These are phyloP conservation scores for Deladenus siricidicola DNA, from an alignment of 2,888 invertebrate genomes.

Conservation along the genomic window DNA sequence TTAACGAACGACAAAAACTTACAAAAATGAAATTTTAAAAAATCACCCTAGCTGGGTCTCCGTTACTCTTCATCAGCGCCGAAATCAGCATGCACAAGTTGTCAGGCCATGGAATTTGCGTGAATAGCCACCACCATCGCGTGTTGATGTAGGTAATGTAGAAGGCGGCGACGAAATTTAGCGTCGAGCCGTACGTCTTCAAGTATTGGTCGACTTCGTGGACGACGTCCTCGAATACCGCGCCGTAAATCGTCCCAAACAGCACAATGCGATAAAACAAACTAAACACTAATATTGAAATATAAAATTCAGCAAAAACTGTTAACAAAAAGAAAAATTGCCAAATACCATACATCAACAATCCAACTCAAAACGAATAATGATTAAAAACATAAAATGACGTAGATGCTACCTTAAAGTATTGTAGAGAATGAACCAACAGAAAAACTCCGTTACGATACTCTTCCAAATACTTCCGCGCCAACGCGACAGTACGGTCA, in stretches of 20 bases:
- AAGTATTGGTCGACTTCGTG: constrained; percentile 6
- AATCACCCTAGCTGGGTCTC: neutral
- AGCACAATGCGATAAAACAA: constrained; percentile 22
- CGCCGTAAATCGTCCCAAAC: constrained; percentile 6
- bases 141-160: constrained; percentile 34
- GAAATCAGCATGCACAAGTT: constrained; percentile 20
- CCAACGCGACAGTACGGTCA: neutral
- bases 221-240: constrained; percentile 15
- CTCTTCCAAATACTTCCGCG: constrained; percentile 7
- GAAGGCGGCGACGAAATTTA: constrained; percentile 35
- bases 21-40: neutral
- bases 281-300: neutral
- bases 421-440: constrained; percentile 4
- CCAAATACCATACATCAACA: too few relatives aligned
- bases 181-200: constrained; percentile 17
- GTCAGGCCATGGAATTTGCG: constrained; percentile 53
- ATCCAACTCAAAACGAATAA: too few relatives aligned
- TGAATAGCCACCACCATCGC: constrained; percentile 51
- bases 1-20: too few relatives aligned
- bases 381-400: neutral
- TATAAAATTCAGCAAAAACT: too few relatives aligned
- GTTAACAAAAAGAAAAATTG: too few relatives aligned
- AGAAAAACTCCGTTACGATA: neutral
- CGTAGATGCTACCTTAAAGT: neutral
- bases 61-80: constrained; percentile 8